Evolutionary conservation across 2,113 vertebrate species (phyloP), one percentile per base, ranked within the genome.

Genomic region (Leptocoma aspasia): DNA sequence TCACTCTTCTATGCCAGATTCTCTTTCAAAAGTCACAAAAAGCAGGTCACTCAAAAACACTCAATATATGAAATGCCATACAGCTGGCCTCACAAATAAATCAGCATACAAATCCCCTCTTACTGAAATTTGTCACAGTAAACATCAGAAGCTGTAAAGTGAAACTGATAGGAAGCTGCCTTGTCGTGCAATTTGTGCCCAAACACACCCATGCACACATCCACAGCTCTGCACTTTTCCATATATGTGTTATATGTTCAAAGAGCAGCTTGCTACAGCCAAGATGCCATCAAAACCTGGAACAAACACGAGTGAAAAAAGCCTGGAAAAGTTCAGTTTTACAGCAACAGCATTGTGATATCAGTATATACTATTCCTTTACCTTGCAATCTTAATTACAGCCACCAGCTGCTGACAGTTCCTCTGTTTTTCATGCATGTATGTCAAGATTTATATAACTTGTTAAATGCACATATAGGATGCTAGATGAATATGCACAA

Each of bases 51-150:
- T 85, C 26, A 41, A 68, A 83, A 89, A 44, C 23, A 72, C 14
- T 24, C 50, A 49, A 31, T 60, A 52, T 39, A 70, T 77, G 86
- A 80, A 80, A 70, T 39, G 71, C n/a, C 71, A 82, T 59, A 80
- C 47, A 66, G 42, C 59, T 85, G 90, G 87, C 75, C 75, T 93
- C 71, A 65, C 79, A 92, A 94, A 90, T 79, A 96, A 91, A 96
- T 82, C 78, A 83, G 87, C 93, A 86, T 86, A 90, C 13, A 82
- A 96, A 93, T 91, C 66, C 80, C 21, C n/a, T 92, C 90, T 83
- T 73, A 87, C 54, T 73, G 91, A 93, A 90, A 94, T 95, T 94
- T 90, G 87, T 93, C 82, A 91, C 89, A 95, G 78, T 39, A 91
- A 91, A 85, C 84, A 90, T 90, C 84, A 95, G 93, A 95, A 96